Evolutionary conservation across 2,888 invertebrate species (phyloP), one percentile per base, ranked within the genome.

Genomic region (Acronicta leporina): DNA sequence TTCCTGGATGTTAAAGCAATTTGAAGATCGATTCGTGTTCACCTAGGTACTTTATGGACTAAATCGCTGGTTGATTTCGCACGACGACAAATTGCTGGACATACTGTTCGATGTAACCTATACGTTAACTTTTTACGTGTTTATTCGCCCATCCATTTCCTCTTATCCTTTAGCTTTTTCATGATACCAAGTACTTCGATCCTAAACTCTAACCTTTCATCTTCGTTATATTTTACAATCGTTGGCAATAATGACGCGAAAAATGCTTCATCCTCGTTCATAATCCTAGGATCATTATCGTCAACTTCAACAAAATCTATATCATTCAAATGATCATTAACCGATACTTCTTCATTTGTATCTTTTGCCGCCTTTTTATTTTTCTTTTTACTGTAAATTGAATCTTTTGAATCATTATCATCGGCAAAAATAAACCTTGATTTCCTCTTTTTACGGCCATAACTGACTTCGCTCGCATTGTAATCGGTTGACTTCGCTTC

Each of bases 251-350:
- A 72, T 0, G 94, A 94, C 0, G 94, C 94, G 51, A 94, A 94
- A 65, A 94, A 94, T 0, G 94, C 94, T 60, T 94, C 94, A 60
- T 94, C 94, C 63, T 94, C 94, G 56, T 94, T 94, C 94, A 94
- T 94, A 0, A 94, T 75, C 33, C 94, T 83, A 0, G 89, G 87
- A 54, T 93, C 92, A 54, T 80, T 83, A 6, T 86, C 87, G 4
- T 87, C 87, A 0, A 89, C 75, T 62, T 86, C 88, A 0, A 87
- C 79, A 44, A 87, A 87, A 68, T 91, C 87, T 16, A 89, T 73
- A 1, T 75, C 62, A 9, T 59, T 72, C 2, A 42, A 35, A 43
- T 53, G 51, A 16, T 61, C 60, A 48, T 47, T 59, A 0, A 55
- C 49, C 14, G 58, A 45, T 11, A 20, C 13, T 14, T 63, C 65